Conservation (phyloP, 92 coral and sea anemone species). For the Porites cylindrica region DNA sequence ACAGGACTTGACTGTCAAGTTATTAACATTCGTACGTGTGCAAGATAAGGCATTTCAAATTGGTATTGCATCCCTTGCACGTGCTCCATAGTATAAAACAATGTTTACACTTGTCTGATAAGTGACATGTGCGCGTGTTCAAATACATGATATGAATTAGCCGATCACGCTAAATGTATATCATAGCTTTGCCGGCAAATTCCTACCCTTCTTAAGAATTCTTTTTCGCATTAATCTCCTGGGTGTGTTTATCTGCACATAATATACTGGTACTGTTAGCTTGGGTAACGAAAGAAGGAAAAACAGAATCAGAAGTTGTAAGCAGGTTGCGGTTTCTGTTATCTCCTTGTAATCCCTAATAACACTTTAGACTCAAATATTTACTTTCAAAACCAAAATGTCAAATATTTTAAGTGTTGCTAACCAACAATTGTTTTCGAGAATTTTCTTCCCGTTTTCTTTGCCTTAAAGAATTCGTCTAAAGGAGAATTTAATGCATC, state of each 20-base stretch:
- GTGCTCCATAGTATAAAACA: neutral
- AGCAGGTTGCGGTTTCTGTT: slow-evolving; percentile 18
- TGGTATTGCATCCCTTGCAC: neutral
- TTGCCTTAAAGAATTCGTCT: neutral
- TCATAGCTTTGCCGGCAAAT: no score
- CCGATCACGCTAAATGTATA: no score
- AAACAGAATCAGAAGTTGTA: neutral
- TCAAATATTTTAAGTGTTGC: slow-evolving; percentile 18
- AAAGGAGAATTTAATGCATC: neutral
- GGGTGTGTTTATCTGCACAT: neutral
- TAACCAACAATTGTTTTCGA: neutral
- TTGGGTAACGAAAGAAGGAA: neutral
- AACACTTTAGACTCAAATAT: slow-evolving; percentile 28
- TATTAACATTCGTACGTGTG: neutral
- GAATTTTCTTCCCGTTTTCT: neutral
- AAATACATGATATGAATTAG: neutral
- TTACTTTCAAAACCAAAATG: slow-evolving; percentile 30
- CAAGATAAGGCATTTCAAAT: neutral
- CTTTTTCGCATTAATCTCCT: neutral
- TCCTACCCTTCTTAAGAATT: no score
- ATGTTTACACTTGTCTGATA: neutral
- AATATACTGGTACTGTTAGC: neutral
- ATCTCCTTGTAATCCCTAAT: slow-evolving; percentile 27
- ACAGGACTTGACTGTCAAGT: neutral
- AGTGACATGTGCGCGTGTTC: neutral